These are phyloP conservation scores for Callimorpha dominula DNA, from an alignment of 2,888 invertebrate genomes.

Conservation along the genomic window DNA sequence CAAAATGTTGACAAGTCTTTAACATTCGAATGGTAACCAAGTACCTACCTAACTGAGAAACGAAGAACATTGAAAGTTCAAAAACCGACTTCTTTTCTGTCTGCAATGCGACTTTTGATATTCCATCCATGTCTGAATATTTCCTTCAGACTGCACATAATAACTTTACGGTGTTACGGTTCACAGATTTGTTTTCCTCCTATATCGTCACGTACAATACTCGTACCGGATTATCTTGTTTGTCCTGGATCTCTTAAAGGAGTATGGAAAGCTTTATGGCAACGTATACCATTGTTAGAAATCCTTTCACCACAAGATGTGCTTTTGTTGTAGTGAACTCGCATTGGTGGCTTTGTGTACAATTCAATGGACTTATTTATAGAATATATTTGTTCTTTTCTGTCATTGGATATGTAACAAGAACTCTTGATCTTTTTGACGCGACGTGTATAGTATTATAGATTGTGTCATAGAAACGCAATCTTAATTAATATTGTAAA, in stretches of 20 bases:
- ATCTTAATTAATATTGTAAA: too few species aligned
- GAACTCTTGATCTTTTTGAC: not conserved
- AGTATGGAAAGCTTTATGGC: constrained; percentile 34
- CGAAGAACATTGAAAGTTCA: constrained; percentile 50
- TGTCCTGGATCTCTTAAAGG: constrained; percentile 52
- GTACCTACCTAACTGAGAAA: constrained; percentile 18
- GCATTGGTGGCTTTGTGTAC: constrained; percentile 30
- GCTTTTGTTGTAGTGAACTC: constrained; percentile 41
- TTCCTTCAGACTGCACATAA: constrained; percentile 54
- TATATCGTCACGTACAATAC: constrained; percentile 53
- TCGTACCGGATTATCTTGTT: constrained; percentile 56
- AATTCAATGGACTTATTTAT: constrained; percentile 25
- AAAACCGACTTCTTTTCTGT: constrained; percentile 35
- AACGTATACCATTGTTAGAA: constrained; percentile 44
- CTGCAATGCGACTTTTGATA: constrained; percentile 57
- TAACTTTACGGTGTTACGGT: constrained; percentile 46
- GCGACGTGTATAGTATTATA: not conserved
- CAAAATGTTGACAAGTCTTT: constrained; percentile 41
- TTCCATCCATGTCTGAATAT: constrained; percentile 58
- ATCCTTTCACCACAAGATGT: constrained; percentile 45
- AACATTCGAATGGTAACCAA: constrained; percentile 48
- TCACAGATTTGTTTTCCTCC: constrained; percentile 57
- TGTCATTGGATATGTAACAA: not conserved
- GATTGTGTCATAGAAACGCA: too few species aligned
- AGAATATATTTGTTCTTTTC: too few species aligned